Evolutionary conservation across 2,113 vertebrate genomes (phyloP).

Genomic region (Halichoeres trimaculatus): DNA sequence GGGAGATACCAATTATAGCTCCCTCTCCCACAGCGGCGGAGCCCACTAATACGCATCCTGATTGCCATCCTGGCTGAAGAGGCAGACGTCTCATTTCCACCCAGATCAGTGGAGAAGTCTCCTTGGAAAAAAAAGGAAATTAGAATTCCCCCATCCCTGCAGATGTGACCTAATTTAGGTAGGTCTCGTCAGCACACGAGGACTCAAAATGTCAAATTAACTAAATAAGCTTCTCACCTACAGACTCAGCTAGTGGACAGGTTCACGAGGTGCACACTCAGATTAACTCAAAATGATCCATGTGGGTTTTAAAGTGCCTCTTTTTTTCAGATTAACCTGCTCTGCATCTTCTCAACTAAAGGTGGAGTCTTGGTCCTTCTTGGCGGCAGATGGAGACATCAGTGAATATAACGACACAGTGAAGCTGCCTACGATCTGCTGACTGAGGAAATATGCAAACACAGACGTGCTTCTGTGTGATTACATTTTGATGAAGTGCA

Average conservation of each 20-base stretch:
- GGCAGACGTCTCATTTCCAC: constrained; percentile 76
- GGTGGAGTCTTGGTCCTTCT: not conserved
- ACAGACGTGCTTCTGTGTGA: constrained; percentile 1
- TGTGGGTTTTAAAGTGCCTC: not conserved
- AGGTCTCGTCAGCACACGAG: constrained; percentile 22
- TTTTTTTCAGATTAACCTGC: not conserved
- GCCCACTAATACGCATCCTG: constrained; percentile 69
- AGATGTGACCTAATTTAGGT: constrained; percentile 73
- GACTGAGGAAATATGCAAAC: constrained; percentile 45
- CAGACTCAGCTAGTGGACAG: not conserved
- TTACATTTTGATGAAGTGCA: constrained; percentile 38
- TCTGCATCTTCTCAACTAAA: not conserved
- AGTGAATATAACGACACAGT: constrained; percentile 27
- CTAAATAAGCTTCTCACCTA: constrained; percentile 32
- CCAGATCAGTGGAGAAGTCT: constrained; percentile 73
- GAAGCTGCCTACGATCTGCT: constrained; percentile 30
- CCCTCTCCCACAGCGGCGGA: constrained; percentile 58
- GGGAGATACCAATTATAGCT: constrained; percentile 73
- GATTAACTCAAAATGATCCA: not conserved
- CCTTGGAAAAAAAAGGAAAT: constrained; percentile 74
- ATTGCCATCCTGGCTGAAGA: constrained; percentile 63
- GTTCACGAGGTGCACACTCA: not conserved
- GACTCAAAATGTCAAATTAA: constrained; percentile 10
- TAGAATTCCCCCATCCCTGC: constrained; percentile 54
- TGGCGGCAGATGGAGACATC: constrained; percentile 19